phyloP scores from a whole-genome alignment of 2,888 invertebrate genomes.

The Saturnia pavonia region DNA sequence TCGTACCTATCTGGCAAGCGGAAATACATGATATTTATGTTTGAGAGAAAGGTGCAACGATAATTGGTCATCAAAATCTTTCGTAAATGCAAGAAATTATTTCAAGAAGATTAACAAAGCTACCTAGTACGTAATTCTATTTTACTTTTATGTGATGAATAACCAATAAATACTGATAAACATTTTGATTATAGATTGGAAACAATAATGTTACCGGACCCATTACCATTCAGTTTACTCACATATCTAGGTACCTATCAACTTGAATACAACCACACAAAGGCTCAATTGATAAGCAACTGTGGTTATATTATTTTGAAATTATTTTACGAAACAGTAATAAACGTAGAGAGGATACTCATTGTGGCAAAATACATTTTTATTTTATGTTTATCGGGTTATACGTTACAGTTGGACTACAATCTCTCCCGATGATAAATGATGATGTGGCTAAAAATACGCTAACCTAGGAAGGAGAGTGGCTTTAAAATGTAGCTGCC shows the following conservation, averaged over 20 bases:
- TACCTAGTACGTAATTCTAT: too few species aligned
- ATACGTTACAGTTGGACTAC: neutral
- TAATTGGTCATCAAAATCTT: too few species aligned
- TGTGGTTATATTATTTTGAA: constrained; percentile 22
- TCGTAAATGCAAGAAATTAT: too few species aligned
- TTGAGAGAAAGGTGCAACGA: too few species aligned
- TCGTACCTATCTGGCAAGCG: too few species aligned
- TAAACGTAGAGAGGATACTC: neutral
- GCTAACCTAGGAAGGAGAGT: neutral
- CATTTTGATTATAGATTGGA: neutral
- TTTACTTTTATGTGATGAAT: neutral
- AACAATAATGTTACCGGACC: constrained; percentile 11
- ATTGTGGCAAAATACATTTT: too few species aligned
- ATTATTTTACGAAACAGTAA: constrained; percentile 9
- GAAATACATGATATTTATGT: too few species aligned
- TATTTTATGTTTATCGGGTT: neutral
- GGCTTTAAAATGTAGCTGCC: neutral
- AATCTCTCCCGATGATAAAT: neutral
- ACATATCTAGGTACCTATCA: constrained; percentile 1
- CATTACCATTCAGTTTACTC: constrained; percentile 18
- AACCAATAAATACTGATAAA: neutral
- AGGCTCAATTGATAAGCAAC: constrained; percentile 23
- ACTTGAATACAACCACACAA: constrained; percentile 16
- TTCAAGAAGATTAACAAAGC: too few species aligned
- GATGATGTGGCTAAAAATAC: neutral